Evolutionary conservation across 2,113 vertebrate genomes (phyloP), one percentile per base, ranked within the genome.

Genomic region (Psilopsiagon aurifrons): DNA sequence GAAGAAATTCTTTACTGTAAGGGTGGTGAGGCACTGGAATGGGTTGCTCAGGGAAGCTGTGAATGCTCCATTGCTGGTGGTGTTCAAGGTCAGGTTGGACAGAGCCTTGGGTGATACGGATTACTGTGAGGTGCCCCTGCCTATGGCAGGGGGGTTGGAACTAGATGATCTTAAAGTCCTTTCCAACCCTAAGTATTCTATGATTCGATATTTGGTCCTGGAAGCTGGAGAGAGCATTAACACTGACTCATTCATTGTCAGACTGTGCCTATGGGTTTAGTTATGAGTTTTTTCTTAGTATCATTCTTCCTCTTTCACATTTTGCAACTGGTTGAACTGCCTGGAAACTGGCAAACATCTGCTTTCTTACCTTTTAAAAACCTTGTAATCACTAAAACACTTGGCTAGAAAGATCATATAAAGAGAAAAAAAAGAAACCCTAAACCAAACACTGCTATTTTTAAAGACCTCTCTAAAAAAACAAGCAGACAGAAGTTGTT

Each of bases 361-460:
- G 18, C 62, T 80, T 75, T 70, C 69, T 69, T 29, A 86, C 35
- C 66, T 79, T 47, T 75, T 25, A 6, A 70, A 94, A 75, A 47
- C 6, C 31, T 35, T 76, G 27, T 9, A 60, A 2, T 66, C 67
- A 35, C 44, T 64, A 52, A 71, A 90, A 46, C 13, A 28, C 33
- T 43, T 71, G 37, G 22, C n/a, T 59, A 88, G 13, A 88, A 35
- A 74, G 19, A 43, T 70, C 66, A n/a, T n/a, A 44, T 3, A 18
- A 39, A 41, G 24, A 7, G 27, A 75, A 74, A 79, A 47, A 52
- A 39, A 2, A 22, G 9, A 1, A 7, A 0, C 11, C 4, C 5
- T 2, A n/a, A 57, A 14, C 33, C 33, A 59, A 59, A 5, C 28
- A 64, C 2, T 60, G 23, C 17, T 74, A 29, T 54, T 79, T 91